Evolutionary conservation across 2,888 invertebrate genomes (phyloP).

Genomic region (Tinea semifulvella): DNA sequence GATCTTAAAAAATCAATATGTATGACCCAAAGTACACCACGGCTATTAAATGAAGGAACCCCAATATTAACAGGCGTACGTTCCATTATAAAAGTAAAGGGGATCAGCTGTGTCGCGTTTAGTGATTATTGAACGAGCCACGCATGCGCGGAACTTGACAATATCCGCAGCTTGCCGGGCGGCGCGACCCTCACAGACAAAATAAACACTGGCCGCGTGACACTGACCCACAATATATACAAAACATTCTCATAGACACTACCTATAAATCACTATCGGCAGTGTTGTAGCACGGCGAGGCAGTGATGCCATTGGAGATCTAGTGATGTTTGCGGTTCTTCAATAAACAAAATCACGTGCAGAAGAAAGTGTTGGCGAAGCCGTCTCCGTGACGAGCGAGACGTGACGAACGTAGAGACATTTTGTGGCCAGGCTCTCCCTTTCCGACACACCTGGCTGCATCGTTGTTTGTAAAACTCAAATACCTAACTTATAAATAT

Average conservation of each 20-base stretch:
- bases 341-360: slow-evolving; percentile 47
- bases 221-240: slow-evolving; percentile 40
- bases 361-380: slow-evolving; percentile 55
- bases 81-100: neutral
- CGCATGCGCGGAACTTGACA: slow-evolving; percentile 43
- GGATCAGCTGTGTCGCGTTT: slow-evolving; percentile 28
- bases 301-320: neutral
- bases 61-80: slow-evolving; percentile 17
- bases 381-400: slow-evolving; percentile 23
- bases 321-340: neutral
- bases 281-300: too few species aligned
- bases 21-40: too few species aligned
- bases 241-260: slow-evolving; percentile 12
- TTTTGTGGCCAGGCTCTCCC: slow-evolving; percentile 40
- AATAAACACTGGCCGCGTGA: slow-evolving; percentile 45
- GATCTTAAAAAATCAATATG: too few species aligned
- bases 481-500: too few species aligned
- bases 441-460: slow-evolving; percentile 49
- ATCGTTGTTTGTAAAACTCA: slow-evolving; percentile 17
- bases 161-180: slow-evolving; percentile 19
- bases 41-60: too few species aligned
- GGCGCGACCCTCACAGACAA: slow-evolving; percentile 34
- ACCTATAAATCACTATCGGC: neutral
- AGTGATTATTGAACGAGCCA: slow-evolving; percentile 47
- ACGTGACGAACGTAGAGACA: slow-evolving; percentile 36